These are phyloP conservation scores for Natator depressus DNA, from an alignment of 2,113 vertebrate species.

Conservation along the genomic window DNA sequence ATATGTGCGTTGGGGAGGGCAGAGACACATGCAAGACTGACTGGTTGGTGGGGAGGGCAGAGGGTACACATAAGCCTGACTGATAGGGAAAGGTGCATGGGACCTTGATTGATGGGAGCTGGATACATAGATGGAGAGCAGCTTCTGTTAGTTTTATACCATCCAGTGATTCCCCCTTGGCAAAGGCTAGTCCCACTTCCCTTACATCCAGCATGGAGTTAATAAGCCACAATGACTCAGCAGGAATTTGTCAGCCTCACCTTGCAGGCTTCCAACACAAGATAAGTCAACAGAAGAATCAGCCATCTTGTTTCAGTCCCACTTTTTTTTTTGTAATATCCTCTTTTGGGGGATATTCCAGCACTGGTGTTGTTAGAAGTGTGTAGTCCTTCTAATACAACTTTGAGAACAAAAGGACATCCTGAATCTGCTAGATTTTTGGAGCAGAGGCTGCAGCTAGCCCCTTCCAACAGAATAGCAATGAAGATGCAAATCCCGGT, in stretches of 20 bases:
- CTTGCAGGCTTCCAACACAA: too few species aligned
- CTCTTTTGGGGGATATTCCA: background rate
- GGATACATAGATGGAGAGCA: background rate
- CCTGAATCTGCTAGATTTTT: background rate
- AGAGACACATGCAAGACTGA: background rate
- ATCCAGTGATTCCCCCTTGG: background rate
- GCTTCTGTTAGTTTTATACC: background rate
- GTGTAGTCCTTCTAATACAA: background rate
- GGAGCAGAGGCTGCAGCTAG: background rate
- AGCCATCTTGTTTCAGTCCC: background rate
- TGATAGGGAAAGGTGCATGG: background rate
- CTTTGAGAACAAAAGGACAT: background rate
- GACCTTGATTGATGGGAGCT: rapidly evolving
- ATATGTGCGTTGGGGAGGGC: rapidly evolving
- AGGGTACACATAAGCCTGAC: background rate
- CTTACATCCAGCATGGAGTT: background rate
- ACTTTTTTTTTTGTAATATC: background rate
- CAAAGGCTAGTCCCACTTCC: too few species aligned
- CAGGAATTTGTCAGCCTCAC: background rate
- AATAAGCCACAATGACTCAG: background rate
- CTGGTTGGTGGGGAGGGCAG: background rate
- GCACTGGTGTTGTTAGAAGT: background rate
- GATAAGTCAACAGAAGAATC: background rate
- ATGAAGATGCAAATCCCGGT: background rate
- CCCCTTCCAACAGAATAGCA: background rate